phyloP scores from a whole-genome alignment of 2,113 vertebrate genomes.

The Oryzias curvinotus region DNA sequence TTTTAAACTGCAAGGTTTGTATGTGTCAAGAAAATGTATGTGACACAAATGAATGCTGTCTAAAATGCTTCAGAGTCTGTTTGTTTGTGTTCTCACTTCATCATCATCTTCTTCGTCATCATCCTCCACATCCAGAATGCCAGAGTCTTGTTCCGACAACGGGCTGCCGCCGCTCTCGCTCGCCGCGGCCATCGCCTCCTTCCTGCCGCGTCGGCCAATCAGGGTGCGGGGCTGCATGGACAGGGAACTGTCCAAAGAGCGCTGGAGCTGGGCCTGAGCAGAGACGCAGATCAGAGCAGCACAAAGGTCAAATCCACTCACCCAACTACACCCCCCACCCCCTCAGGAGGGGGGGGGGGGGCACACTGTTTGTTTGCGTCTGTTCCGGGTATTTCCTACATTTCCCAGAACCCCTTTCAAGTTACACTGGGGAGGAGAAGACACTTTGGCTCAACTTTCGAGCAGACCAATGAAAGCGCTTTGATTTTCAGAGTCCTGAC shows the following conservation, averaged over 20 bases:
- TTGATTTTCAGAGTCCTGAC: constrained; percentile 43
- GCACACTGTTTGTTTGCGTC: constrained; percentile 5
- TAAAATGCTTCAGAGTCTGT: neutral
- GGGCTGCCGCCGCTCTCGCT: constrained; percentile 82
- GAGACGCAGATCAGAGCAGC: constrained; percentile 2
- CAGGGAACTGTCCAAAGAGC: constrained; percentile 86
- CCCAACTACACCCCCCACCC: neutral
- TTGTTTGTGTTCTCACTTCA: constrained; percentile 72
- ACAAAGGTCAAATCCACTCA: neutral
- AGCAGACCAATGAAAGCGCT: constrained; percentile 14
- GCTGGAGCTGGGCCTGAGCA: constrained; percentile 88
- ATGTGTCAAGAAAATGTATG: no score
- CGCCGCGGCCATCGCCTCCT: constrained; percentile 59
- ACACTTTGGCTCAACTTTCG: constrained; percentile 36
- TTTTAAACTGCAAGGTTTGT: no score
- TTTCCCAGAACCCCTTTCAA: constrained; percentile 42
- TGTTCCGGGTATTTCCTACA: constrained; percentile 27
- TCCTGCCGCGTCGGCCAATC: constrained; percentile 79
- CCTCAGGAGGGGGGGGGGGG: neutral
- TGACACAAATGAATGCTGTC: neutral
- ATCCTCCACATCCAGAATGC: constrained; percentile 92
- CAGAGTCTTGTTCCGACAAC: constrained; percentile 88
- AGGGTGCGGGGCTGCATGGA: constrained; percentile 80
- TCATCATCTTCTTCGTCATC: constrained; percentile 88
- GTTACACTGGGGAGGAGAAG: neutral